phyloP scores from a whole-genome alignment of 2,888 invertebrate genomes.

The Tricholauxania praeusta region DNA sequence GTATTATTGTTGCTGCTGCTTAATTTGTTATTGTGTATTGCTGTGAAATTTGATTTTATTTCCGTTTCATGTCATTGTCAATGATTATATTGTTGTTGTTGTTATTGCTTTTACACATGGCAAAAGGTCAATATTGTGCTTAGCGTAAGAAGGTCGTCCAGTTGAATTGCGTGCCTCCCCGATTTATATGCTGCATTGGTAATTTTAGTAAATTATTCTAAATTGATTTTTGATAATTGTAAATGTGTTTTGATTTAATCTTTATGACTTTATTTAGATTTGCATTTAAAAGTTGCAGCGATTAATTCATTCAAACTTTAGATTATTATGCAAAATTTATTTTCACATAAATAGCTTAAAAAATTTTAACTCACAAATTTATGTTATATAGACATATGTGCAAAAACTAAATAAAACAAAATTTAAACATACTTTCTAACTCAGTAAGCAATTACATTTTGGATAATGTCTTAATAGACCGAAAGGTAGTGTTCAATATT shows the following conservation, averaged over 20 bases:
- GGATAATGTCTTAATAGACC: too few relatives aligned
- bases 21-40: neutral
- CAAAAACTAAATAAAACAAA: too few relatives aligned
- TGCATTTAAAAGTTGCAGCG: neutral
- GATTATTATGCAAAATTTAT: too few relatives aligned
- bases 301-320: too few relatives aligned
- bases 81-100: neutral
- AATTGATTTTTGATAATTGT: slow-evolving; percentile 25
- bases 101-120: neutral
- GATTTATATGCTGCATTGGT: too few relatives aligned
- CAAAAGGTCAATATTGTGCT: neutral
- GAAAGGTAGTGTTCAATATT: too few relatives aligned
- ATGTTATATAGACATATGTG: too few relatives aligned
- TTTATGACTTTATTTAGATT: too few relatives aligned
- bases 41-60: neutral
- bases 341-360: too few relatives aligned
- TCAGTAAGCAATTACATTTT: too few relatives aligned
- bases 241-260: neutral
- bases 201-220: slow-evolving; percentile 20
- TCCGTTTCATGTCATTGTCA: neutral
- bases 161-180: neutral
- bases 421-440: too few relatives aligned
- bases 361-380: too few relatives aligned
- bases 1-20: slow-evolving; percentile 15
- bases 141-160: neutral